phyloP scores from a whole-genome alignment of 2,888 invertebrate genomes.

The Elgonia sp. region DNA sequence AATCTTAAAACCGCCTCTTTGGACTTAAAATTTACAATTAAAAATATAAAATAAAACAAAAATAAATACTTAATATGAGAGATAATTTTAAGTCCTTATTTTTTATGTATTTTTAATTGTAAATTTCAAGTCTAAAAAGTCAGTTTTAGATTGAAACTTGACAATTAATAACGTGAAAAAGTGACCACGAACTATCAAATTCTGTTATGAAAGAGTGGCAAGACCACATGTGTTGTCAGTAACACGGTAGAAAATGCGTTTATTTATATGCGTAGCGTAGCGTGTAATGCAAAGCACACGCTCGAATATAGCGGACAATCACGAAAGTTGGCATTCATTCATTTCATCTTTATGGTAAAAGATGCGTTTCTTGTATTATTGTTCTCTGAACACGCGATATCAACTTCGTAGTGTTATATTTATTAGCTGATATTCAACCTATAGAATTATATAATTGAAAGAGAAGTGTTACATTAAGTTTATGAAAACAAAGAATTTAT shows the following conservation, averaged over 20 bases:
- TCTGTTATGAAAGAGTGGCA: conserved; percentile 27
- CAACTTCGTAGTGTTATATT: conserved; percentile 14
- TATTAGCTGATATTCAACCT: conserved; percentile 27
- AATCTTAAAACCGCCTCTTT: too few species aligned
- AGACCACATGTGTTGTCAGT: conserved; percentile 51
- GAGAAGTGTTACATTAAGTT: background rate
- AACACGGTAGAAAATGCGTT: conserved; percentile 50
- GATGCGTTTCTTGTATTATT: conserved; percentile 62
- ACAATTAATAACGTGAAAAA: too few species aligned
- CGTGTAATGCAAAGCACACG: conserved; percentile 26
- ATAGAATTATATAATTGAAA: conserved; percentile 34
- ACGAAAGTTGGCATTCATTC: conserved; percentile 62
- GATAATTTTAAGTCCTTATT: too few species aligned
- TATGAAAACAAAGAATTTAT: too few species aligned
- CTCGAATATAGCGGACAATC: conserved; percentile 63
- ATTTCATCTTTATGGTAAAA: conserved; percentile 59
- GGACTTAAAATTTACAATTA: too few species aligned
- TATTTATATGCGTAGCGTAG: conserved; percentile 60
- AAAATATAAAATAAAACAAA: too few species aligned
- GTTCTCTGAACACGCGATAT: conserved; percentile 59
- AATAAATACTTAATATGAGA: too few species aligned
- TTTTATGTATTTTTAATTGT: too few species aligned
- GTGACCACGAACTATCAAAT: background rate
- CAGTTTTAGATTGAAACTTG: too few species aligned
- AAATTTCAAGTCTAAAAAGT: too few species aligned